These are phyloP conservation scores for Phrynocephalus vlangalii DNA, from an alignment of 2,797 vertebrate species.

Conservation along the genomic window DNA sequence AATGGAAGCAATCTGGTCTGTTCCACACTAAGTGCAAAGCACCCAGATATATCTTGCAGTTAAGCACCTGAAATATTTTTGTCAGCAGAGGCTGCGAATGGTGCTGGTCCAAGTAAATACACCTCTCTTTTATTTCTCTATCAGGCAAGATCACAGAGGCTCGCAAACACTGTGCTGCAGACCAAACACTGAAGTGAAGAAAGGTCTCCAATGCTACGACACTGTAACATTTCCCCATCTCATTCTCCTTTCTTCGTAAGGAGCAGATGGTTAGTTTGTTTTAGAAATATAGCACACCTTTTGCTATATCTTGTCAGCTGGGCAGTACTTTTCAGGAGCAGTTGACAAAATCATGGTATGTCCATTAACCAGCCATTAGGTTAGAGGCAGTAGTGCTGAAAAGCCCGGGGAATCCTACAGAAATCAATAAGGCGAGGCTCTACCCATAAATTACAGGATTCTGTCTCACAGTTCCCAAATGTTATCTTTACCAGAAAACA, in stretches of 20 bases:
- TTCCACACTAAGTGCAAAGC: background rate
- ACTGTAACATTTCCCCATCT: background rate
- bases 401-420: too few relatives aligned
- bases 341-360: background rate
- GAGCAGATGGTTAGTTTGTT: background rate
- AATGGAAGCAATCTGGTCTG: conserved; percentile 13
- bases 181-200: background rate
- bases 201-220: background rate
- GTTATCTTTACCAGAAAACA: background rate
- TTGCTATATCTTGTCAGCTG: background rate
- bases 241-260: background rate
- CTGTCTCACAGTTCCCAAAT: background rate
- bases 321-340: background rate
- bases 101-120: background rate
- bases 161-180: background rate
- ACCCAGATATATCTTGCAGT: conserved; percentile 18
- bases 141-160: background rate
- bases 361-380: background rate
- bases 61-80: conserved; percentile 11
- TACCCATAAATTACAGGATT: background rate
- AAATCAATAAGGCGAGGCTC: background rate
- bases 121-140: background rate
- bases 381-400: too few relatives aligned
- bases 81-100: background rate
- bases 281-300: background rate